Conservation (phyloP, 64 coral and sea anemone species). For the Porites australiensis region DNA sequence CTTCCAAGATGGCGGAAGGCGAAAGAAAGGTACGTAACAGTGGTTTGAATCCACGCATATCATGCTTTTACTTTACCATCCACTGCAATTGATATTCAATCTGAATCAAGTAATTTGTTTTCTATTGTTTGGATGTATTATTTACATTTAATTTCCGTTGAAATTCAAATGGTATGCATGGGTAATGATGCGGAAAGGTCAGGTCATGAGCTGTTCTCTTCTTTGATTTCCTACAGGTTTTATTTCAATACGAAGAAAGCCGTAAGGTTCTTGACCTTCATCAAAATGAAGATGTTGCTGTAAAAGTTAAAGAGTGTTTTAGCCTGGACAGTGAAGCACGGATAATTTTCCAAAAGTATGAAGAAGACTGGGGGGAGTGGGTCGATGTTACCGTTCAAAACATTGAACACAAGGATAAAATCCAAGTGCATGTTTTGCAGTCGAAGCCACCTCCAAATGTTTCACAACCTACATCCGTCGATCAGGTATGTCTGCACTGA, state of each 20-base stretch:
- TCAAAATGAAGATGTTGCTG: not conserved
- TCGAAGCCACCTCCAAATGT: not conserved
- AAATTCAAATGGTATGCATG: not conserved
- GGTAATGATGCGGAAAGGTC: not conserved
- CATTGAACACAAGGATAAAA: not conserved
- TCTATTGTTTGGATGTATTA: no score
- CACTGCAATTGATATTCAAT: not conserved
- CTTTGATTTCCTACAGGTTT: not conserved
- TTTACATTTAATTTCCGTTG: not conserved
- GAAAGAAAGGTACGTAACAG: no score
- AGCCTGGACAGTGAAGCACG: no score
- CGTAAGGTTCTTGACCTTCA: not conserved
- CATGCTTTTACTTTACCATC: not conserved
- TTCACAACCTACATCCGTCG: not conserved
- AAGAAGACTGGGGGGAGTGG: not conserved
- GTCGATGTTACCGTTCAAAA: not conserved
- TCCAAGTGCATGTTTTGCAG: not conserved
- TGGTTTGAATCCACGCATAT: no score
- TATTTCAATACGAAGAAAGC: not conserved
- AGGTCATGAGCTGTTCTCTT: not conserved
- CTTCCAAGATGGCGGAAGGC: no score
- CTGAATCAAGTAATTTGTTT: constrained; percentile 1
- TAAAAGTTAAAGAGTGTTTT: not conserved
- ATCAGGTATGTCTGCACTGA: not conserved
- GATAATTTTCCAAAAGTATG: not conserved